Conservation (phyloP, 2,797 vertebrate genomes). For the Petrocephalus schoutedeni region DNA sequence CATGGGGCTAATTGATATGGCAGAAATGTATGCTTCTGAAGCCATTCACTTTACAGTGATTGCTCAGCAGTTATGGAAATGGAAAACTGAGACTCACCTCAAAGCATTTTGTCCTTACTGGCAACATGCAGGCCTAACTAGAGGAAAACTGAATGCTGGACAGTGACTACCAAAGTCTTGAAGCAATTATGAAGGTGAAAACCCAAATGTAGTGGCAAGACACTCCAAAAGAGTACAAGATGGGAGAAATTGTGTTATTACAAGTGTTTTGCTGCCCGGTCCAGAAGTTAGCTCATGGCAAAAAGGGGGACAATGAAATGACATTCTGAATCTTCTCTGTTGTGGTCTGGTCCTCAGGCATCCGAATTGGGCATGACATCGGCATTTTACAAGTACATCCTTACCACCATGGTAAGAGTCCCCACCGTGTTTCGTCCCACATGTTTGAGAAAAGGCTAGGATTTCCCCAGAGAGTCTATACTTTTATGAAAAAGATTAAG, state of each 20-base stretch:
- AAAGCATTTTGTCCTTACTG: not conserved
- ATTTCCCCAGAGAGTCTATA: not conserved
- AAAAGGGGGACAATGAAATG: not conserved
- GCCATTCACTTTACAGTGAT: not conserved
- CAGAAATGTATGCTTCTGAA: not conserved
- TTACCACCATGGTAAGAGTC: slow-evolving; percentile 75
- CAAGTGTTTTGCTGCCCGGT: not conserved
- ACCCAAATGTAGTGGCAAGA: not conserved
- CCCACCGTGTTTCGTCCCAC: slow-evolving; percentile 46
- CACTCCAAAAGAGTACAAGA: not conserved
- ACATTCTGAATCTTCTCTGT: slow-evolving; percentile 4
- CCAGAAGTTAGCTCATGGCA: not conserved
- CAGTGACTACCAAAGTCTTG: not conserved
- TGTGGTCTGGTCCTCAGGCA: slow-evolving; percentile 55
- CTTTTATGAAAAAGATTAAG: not conserved
- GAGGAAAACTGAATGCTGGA: not conserved
- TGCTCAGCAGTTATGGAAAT: not conserved
- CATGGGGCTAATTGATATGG: not conserved
- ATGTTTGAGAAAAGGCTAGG: slow-evolving; percentile 42
- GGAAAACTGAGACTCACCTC: not conserved
- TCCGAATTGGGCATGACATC: slow-evolving; percentile 81
- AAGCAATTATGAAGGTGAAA: slow-evolving; percentile 1
- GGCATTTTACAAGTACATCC: slow-evolving; percentile 85
- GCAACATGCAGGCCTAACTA: not conserved
- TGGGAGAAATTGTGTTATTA: slow-evolving; percentile 3